Conservation (phyloP, 2,888 invertebrate species). For the Mythimna albipuncta region DNA sequence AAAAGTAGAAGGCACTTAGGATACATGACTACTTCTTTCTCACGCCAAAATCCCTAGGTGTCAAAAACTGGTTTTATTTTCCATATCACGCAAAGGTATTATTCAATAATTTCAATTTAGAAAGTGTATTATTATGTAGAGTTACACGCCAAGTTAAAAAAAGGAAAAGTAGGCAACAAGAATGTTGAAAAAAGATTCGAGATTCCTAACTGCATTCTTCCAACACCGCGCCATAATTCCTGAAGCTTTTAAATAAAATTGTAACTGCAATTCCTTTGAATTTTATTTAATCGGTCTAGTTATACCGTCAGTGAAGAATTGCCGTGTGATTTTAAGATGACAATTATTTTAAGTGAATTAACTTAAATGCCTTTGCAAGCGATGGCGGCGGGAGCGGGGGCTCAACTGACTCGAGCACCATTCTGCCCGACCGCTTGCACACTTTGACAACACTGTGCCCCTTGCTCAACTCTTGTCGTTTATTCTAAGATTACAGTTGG, state of each 20-base stretch:
- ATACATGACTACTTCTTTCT: neutral
- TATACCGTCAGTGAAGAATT: neutral
- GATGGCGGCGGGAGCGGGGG: neutral
- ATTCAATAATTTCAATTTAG: neutral
- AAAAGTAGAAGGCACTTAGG: neutral
- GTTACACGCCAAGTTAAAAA: neutral
- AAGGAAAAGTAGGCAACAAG: neutral
- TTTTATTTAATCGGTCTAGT: too few species aligned
- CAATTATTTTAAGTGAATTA: slow-evolving; percentile 23
- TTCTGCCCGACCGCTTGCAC: slow-evolving; percentile 9
- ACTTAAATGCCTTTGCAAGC: neutral
- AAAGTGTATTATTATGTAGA: neutral
- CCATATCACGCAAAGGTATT: too few species aligned
- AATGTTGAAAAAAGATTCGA: neutral
- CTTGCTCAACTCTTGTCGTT: slow-evolving; percentile 26
- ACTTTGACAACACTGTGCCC: slow-evolving; percentile 14
- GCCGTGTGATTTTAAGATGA: too few species aligned
- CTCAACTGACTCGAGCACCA: slow-evolving; percentile 2
- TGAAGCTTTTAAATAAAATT: slow-evolving; percentile 7
- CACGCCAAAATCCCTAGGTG: neutral
- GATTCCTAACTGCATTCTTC: neutral
- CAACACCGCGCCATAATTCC: neutral
- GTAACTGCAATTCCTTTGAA: neutral
- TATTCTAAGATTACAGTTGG: slow-evolving; percentile 3
- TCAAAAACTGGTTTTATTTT: neutral